Base-by-base conservation (phyloP, 2,888 invertebrate genomes). In the Epinotia ramella region DNA sequence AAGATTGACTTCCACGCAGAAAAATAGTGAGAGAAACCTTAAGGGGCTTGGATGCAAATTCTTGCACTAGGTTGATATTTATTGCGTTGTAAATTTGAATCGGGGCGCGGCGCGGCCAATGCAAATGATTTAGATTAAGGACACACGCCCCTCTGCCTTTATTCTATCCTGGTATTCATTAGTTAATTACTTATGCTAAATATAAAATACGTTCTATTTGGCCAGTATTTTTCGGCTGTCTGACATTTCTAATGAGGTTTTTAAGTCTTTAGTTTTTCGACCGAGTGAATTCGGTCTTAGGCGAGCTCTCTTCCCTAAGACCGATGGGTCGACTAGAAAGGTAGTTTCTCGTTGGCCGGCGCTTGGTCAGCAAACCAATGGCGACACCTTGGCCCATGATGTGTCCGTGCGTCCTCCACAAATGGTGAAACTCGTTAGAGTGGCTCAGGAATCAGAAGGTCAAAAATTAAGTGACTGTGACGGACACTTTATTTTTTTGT, bases 71-170 rank as follows among this genome's bases (percentile, higher is more conserved):
- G 59, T 65, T 53, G 12, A 16, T 67, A 62, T 71, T 76, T 76
- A 76, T 71, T 66, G 56, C 66, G 59, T 40, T 60, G 56, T 76
- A 76, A 76, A 70, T 75, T 59, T 7, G 24, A 66, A 76, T 67
- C 53, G 75, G 62, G 75, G 75, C 66, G 75, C 60, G 65, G 71
- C 53, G 70, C 7, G 49, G 57, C 46, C 6, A 28, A 59, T 44
- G 74, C 74, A 60, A 75, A 71, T 71, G 65, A 75, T 75, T 75
- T 75, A 71, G 71, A 64, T 69, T 64, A 49, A 5, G 57, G 66
- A 71, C 74, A 67, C 66, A 75, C 75, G 60, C 75, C 71, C 66
- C 40, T 4, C 1, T 5, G 2, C 57, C 57, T 59, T 64, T 65
- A 59, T 59, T 46, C 57, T 7, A 44, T 46, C 33, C 62, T 33